Evolutionary conservation across 2,888 invertebrate genomes (phyloP).

Genomic region (Stenodera caucasica): DNA sequence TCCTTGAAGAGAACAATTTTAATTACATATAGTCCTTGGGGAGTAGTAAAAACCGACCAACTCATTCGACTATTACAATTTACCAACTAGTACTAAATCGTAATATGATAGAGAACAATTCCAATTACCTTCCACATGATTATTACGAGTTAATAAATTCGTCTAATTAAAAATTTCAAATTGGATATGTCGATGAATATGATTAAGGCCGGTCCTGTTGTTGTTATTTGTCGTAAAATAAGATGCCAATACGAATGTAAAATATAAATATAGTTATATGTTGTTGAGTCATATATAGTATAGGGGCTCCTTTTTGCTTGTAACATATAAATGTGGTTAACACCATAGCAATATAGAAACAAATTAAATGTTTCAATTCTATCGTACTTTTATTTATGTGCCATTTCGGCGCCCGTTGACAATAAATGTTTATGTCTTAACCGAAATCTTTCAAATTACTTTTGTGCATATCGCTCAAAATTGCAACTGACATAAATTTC

Average conservation of each 20-base stretch:
- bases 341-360: constrained; percentile 38
- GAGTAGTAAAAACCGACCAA: constrained; percentile 47
- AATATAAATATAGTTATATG: constrained; percentile 23
- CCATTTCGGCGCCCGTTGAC: constrained; percentile 36
- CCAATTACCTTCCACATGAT: not conserved
- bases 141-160: not conserved
- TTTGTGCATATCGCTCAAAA: constrained; percentile 21
- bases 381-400: constrained; percentile 40
- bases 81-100: constrained; percentile 12
- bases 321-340: constrained; percentile 19
- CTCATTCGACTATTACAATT: constrained; percentile 28
- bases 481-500: constrained; percentile 23
- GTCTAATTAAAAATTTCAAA: not conserved
- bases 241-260: constrained; percentile 26
- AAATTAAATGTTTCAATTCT: constrained; percentile 46
- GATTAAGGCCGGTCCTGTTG: too few relatives aligned
- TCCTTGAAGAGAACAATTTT: constrained; percentile 53
- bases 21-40: constrained; percentile 52
- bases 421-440: constrained; percentile 35
- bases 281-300: constrained; percentile 25
- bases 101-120: not conserved
- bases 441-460: constrained; percentile 26
- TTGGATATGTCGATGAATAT: too few relatives aligned
- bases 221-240: constrained; percentile 22
- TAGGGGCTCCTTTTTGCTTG: constrained; percentile 8